Percentiles rank a stretch among this genome's conserved stretches.
Conservation (phyloP, 1,140 invertebrate genomes). For the Pogonomyrmex californicus region DNA sequence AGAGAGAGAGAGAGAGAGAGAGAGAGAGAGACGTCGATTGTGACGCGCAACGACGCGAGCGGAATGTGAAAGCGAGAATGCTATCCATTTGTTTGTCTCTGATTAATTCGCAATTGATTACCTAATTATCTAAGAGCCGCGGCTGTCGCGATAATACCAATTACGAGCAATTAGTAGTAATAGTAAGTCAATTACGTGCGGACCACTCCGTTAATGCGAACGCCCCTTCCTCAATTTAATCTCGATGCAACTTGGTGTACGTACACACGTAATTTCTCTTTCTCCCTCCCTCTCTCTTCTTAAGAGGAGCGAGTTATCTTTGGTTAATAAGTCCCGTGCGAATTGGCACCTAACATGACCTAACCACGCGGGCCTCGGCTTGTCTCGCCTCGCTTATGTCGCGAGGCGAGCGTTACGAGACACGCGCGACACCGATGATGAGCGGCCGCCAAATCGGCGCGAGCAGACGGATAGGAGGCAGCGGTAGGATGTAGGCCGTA, state of each 20-base stretch:
- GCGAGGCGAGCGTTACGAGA: constrained; percentile 38
- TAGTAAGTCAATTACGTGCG: constrained; percentile 11
- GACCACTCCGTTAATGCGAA: constrained; percentile 16
- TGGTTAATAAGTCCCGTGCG: constrained; percentile 49
- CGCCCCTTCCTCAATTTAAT: constrained; percentile 9
- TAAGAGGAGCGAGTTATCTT: constrained; percentile 48
- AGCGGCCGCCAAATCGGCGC: constrained; percentile 69
- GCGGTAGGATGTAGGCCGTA: constrained; percentile 82
- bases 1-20: too few species aligned
- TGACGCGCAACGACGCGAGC: neutral
- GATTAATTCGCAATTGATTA: constrained; percentile 50
- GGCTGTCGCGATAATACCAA: constrained; percentile 2
- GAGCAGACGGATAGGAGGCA: constrained; percentile 60
- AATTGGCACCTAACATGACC: constrained; percentile 46
- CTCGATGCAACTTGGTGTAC: neutral
- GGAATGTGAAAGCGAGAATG: neutral
- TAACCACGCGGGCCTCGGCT: constrained; percentile 18
- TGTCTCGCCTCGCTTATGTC: constrained; percentile 15
- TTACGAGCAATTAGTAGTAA: constrained; percentile 30
- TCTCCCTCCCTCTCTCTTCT: neutral
- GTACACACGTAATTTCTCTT: neutral
- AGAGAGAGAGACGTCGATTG: neutral
- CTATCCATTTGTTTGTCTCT: neutral
- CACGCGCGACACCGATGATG: constrained; percentile 62
- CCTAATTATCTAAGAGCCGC: neutral